Percentiles rank a stretch among this genome's conserved stretches.
phyloP scores from a whole-genome alignment of 2,113 vertebrate species.

The Menura novaehollandiae region DNA sequence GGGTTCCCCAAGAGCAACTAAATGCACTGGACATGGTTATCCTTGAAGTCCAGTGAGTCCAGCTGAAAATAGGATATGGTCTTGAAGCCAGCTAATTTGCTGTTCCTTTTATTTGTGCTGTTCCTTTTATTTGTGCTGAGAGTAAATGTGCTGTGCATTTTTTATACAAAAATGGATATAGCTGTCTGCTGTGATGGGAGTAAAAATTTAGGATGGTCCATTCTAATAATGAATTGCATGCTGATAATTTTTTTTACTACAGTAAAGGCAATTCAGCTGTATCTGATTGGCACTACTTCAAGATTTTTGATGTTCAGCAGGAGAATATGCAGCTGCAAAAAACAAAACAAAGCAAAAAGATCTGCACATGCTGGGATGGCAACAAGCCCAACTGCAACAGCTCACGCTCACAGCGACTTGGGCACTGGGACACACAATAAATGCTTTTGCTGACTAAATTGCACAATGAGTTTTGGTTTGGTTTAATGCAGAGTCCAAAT shows the following conservation, averaged over 20 bases:
- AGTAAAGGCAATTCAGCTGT: slow-evolving; percentile 33
- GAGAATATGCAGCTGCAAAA: slow-evolving; percentile 32
- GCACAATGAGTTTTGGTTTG: background rate
- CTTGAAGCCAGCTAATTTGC: background rate
- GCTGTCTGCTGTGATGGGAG: background rate
- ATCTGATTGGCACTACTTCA: slow-evolving; percentile 62
- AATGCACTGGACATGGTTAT: background rate
- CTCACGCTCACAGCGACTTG: background rate
- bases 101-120: background rate
- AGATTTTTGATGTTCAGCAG: background rate
- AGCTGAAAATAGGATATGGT: background rate
- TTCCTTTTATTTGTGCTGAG: background rate
- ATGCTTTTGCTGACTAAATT: background rate
- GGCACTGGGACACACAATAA: background rate
- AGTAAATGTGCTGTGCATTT: too few species aligned
- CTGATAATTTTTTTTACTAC: slow-evolving; percentile 27
- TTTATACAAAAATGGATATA: slow-evolving; percentile 14
- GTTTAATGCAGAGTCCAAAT: background rate
- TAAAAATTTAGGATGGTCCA: background rate
- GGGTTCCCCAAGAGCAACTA: background rate
- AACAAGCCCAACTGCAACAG: background rate
- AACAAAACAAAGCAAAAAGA: background rate
- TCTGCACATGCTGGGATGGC: background rate
- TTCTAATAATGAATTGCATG: slow-evolving; percentile 53
- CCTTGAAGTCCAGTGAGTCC: background rate